These are phyloP conservation scores for Drosophila sucinea DNA, from an alignment of 1,140 invertebrate genomes.

Conservation along the genomic window DNA sequence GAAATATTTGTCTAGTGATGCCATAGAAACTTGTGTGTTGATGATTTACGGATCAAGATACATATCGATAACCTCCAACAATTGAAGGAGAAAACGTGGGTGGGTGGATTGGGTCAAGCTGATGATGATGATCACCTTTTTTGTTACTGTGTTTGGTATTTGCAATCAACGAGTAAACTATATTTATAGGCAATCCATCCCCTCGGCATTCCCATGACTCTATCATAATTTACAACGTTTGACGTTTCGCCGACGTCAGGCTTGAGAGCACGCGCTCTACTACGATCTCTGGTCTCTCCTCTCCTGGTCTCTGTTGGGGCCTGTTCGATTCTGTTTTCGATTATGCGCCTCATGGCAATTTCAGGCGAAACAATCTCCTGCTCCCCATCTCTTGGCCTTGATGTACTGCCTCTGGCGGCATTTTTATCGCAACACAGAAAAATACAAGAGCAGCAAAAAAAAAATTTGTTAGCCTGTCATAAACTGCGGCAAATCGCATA, in stretches of 20 bases:
- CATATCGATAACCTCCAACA: constrained; percentile 47
- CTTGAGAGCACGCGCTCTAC: constrained; percentile 63
- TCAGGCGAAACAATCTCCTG: constrained; percentile 43
- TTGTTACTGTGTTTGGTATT: constrained; percentile 11
- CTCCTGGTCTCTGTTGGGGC: neutral
- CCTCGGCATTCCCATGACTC: constrained; percentile 43
- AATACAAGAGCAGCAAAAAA: constrained; percentile 25
- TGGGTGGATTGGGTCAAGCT: constrained; percentile 50
- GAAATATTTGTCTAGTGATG: constrained; percentile 66
- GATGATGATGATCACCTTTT: constrained; percentile 31
- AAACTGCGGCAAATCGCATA: constrained; percentile 74
- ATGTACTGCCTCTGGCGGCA: constrained; percentile 65
- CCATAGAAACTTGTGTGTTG: constrained; percentile 46
- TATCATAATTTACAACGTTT: constrained; percentile 73
- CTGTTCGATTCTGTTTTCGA: constrained; percentile 70
- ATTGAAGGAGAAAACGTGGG: constrained; percentile 41
- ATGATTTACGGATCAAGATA: constrained; percentile 67
- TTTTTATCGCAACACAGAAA: constrained; percentile 37
- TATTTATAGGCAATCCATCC: constrained; percentile 46
- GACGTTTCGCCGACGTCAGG: constrained; percentile 48
- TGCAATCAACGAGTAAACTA: constrained; percentile 68
- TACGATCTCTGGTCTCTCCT: constrained; percentile 15
- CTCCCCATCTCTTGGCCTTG: constrained; percentile 51
- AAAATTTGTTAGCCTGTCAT: constrained; percentile 78
- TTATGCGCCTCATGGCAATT: constrained; percentile 66